Conservation (phyloP, 2,113 vertebrate species). For the Leiothrix lutea region DNA sequence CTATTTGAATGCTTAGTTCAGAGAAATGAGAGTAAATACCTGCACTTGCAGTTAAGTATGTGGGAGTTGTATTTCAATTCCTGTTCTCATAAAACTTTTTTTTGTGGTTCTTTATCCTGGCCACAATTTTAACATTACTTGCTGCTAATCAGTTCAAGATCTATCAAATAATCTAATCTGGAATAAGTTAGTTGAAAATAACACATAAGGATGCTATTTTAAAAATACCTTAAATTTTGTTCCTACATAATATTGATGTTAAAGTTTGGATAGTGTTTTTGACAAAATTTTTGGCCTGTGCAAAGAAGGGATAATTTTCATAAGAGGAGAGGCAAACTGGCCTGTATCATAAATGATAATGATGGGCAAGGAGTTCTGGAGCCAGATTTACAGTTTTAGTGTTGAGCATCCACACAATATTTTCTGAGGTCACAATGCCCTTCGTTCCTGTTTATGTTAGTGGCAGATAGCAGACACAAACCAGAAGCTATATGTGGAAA, state of each 20-base stretch:
- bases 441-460: neutral
- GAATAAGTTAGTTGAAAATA: neutral
- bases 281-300: neutral
- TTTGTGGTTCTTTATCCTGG: neutral
- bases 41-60: neutral
- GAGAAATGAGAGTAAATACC: neutral
- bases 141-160: neutral
- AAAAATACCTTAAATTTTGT: neutral
- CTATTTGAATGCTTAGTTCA: neutral
- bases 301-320: neutral
- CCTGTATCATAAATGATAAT: neutral
- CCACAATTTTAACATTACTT: neutral
- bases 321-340: neutral
- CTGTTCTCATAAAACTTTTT: neutral
- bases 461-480: accelerated
- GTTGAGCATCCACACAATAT: neutral
- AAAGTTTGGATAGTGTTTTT: neutral
- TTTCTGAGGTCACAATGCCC: neutral
- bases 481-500: neutral
- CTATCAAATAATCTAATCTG: neutral
- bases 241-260: neutral
- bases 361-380: neutral
- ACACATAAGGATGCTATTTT: neutral
- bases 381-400: neutral
- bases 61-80: neutral